A percentile compares a stretch with the other conserved stretches of the same genome.
Conservation (phyloP, 2,113 vertebrate species). For the Mesembrinibis cayennensis region DNA sequence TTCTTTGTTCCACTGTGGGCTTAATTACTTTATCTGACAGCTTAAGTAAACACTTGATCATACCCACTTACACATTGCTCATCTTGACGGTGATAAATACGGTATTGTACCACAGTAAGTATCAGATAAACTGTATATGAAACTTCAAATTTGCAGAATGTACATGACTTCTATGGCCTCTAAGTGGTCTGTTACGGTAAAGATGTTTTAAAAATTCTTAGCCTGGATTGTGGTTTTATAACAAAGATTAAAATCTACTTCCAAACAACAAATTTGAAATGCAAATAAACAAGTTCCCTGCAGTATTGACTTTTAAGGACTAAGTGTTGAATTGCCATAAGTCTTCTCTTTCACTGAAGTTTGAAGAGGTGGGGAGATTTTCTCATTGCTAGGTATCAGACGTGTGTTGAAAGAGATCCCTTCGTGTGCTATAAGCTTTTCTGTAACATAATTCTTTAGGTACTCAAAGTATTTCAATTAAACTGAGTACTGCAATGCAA, state of each 20-base stretch:
- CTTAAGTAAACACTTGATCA: background rate
- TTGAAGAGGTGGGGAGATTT: background rate
- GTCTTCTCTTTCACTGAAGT: background rate
- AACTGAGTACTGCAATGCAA: background rate
- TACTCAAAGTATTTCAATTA: background rate
- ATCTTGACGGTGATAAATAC: background rate
- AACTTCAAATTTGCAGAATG: background rate
- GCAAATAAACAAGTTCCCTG: background rate
- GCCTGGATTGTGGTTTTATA: background rate
- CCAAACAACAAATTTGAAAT: background rate
- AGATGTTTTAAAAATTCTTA: background rate
- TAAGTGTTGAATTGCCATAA: background rate
- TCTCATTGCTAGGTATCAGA: background rate
- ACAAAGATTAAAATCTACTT: background rate
- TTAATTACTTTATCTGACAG: background rate
- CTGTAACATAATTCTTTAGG: background rate
- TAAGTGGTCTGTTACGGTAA: background rate
- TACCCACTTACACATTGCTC: background rate
- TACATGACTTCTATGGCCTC: background rate
- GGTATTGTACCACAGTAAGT: background rate
- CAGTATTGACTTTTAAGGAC: background rate
- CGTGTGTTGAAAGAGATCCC: background rate
- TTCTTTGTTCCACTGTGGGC: background rate
- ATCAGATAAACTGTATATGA: background rate
- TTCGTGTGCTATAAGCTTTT: background rate